phyloP scores from a whole-genome alignment of 2,113 vertebrate genomes.

The Barbus barbus region DNA sequence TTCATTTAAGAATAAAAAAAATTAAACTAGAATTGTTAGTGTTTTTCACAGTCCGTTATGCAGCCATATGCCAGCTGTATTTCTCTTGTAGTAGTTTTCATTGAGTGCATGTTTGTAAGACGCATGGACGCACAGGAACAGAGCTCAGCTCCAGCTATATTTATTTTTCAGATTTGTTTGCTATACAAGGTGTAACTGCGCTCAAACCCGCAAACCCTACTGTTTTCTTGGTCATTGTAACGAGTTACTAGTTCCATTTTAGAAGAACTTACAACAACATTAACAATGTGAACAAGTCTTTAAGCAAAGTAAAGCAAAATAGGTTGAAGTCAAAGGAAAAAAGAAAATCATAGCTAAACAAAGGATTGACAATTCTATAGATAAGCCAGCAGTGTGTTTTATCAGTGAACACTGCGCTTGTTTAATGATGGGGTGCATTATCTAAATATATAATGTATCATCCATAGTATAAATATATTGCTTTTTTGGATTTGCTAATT shows the following conservation, averaged over 20 bases:
- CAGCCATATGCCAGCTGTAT: background rate
- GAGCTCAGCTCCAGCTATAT: background rate
- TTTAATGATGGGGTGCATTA: background rate
- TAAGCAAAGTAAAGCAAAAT: background rate
- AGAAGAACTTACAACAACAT: background rate
- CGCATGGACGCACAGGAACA: background rate
- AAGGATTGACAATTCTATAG: background rate
- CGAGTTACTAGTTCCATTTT: background rate
- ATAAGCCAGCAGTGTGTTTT: background rate
- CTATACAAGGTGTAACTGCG: background rate
- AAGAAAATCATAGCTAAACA: background rate
- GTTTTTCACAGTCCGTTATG: background rate
- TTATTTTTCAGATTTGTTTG: background rate
- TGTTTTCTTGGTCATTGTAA: background rate
- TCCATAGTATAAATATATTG: conserved; percentile 75
- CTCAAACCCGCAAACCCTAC: background rate
- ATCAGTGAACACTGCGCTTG: background rate
- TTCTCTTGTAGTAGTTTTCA: background rate
- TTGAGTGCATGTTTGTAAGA: background rate
- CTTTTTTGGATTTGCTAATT: conserved; percentile 72
- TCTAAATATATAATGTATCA: background rate
- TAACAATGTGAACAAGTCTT: background rate
- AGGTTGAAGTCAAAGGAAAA: background rate
- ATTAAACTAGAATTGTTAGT: background rate
- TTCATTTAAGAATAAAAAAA: conserved; percentile 59